Base-by-base conservation (phyloP, 2,113 vertebrate genomes). In the Campylorhamphus procurvoides region DNA sequence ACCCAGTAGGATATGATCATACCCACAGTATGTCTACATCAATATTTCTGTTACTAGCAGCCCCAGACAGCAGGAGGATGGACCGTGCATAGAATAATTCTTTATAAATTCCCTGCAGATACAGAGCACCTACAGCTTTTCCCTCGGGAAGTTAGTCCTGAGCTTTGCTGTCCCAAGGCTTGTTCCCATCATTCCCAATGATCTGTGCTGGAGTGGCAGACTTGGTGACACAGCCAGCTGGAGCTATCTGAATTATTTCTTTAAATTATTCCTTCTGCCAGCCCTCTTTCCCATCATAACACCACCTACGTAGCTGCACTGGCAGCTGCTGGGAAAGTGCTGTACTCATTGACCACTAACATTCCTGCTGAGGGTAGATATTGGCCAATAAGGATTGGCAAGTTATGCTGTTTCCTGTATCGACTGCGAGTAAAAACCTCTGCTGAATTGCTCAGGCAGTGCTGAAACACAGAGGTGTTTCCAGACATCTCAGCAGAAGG, bases 331-430 rank as follows among this genome's bases (percentile, higher is more conserved):
- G 44, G 53, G 63, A 88, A 89, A 82, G 19, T 2, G 14, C 49
- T 39, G 53, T 33, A 20, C 20, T 6, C 11, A 4, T 2, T 4
- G 24, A 52, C 1, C 0, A 1, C 66, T 71, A 85, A 2, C 23
- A 18, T 64, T 82, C 83, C 79, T 90, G 75, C 66, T 53, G 62
- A 89, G 62, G 42, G 40, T 49, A 94, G 33, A 73, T 25, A n/a
- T 0, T 64, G 35, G 52, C 62, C 71, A 71, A 47, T 78, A 37
- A 9, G 28, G 27, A 50, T 22, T 40, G 81, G 47, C 23, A 75
- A 22, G 9, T 79, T 56, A 3, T 16, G 29, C 24, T 40, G 8
- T 39, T 88, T 23, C 49, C 20, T 64, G 0, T 12, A 16, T 17
- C 47, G 35, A 1, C 42, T 24, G 20, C 7, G 18, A 90, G n/a